A percentile compares a stretch with the other conserved stretches of the same genome.
Evolutionary conservation across 2,113 vertebrate species (phyloP).

Genomic region (Pycnonotus jocosus): DNA sequence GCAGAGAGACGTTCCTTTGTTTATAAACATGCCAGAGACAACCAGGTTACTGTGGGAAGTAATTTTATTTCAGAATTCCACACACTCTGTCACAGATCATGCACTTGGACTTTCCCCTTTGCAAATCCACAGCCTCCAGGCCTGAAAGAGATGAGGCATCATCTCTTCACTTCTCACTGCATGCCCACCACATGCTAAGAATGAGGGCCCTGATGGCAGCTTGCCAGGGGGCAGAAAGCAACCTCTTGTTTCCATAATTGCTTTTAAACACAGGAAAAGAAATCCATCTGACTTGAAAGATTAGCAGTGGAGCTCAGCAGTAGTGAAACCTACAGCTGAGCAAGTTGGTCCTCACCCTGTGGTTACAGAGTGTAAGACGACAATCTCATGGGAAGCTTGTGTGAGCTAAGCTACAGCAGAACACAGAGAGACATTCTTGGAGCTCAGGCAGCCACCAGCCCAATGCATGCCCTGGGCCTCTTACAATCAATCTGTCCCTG

Average conservation of each 20-base stretch:
- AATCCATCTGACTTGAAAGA: neutral
- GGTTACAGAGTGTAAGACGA: neutral
- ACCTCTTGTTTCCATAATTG: constrained; percentile 1
- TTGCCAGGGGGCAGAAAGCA: neutral
- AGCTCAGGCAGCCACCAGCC: neutral
- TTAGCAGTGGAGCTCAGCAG: neutral
- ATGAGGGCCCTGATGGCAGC: neutral
- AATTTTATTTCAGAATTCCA: constrained; percentile 62
- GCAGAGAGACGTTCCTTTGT: neutral
- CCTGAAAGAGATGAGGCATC: neutral
- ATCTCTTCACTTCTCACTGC: neutral
- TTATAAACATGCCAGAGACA: neutral
- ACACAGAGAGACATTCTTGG: neutral
- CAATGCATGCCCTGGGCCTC: neutral
- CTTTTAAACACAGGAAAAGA: neutral
- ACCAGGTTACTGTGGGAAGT: constrained; percentile 20
- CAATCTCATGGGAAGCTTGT: neutral
- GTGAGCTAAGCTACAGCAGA: neutral
- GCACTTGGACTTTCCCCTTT: constrained; percentile 25
- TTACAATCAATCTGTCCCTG: constrained; percentile 40
- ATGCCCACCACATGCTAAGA: neutral
- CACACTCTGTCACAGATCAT: constrained; percentile 45
- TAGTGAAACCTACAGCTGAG: neutral
- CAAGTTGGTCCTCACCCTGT: constrained; percentile 8
- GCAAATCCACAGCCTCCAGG: neutral